These are phyloP conservation scores for Toxotes chatareus DNA, from an alignment of 2,113 vertebrate genomes.

Conservation along the genomic window DNA sequence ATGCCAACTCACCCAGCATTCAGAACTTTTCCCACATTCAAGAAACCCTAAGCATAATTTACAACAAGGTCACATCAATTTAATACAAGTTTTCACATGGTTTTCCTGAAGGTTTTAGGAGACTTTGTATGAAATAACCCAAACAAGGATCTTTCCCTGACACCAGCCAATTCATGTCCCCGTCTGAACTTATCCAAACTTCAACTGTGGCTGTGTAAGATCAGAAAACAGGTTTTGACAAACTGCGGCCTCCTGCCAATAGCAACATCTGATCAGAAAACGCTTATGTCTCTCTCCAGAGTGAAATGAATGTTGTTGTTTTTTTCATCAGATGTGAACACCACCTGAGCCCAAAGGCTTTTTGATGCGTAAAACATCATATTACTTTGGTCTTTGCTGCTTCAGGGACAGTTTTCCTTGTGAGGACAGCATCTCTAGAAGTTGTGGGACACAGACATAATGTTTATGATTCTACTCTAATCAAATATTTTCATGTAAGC, in stretches of 20 bases:
- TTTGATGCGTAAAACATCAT: not conserved
- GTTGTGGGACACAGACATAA: no score
- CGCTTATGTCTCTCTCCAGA: not conserved
- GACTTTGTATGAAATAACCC: no score
- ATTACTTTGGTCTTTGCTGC: not conserved
- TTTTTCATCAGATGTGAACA: constrained; percentile 1
- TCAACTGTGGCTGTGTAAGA: not conserved
- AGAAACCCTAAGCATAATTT: no score
- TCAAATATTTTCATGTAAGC: not conserved
- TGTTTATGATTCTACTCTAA: not conserved
- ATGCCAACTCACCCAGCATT: no score
- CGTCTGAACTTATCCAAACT: no score
- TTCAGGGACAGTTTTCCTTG: not conserved
- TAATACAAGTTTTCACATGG: no score
- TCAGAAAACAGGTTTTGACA: not conserved
- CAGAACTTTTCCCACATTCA: no score
- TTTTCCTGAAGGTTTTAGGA: no score
- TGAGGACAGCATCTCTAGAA: no score
- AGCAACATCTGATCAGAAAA: not conserved
- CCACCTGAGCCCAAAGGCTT: constrained; percentile 18
- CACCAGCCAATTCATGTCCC: no score
- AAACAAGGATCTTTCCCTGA: no score
- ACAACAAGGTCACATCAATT: no score
- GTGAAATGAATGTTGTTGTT: constrained; percentile 1
- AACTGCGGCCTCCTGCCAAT: not conserved